phyloP scores from a whole-genome alignment of 1,140 invertebrate genomes.

The Halesus radiatus region DNA sequence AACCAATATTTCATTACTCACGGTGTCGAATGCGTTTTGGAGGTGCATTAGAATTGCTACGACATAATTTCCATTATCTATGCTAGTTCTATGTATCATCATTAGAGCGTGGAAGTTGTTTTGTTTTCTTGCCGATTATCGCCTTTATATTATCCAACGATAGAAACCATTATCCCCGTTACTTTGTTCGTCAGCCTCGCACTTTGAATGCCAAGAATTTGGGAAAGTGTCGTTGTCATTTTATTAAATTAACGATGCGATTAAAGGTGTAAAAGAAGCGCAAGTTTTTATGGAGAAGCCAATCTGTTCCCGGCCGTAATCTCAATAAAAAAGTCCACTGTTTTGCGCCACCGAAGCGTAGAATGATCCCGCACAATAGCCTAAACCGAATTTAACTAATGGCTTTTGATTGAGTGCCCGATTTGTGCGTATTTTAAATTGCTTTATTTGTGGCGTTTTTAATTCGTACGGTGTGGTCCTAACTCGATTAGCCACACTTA shows the following conservation, averaged over 20 bases:
- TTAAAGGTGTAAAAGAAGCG: background rate
- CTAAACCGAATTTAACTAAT: constrained; percentile 39
- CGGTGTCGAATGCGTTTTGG: no score
- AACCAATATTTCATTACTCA: no score
- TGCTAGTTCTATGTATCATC: no score
- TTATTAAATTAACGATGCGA: background rate
- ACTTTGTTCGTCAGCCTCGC: no score
- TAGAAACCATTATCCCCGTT: no score
- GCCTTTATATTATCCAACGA: no score
- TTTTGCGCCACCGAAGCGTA: constrained; percentile 16
- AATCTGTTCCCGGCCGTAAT: background rate
- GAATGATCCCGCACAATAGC: constrained; percentile 19
- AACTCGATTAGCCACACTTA: constrained; percentile 1
- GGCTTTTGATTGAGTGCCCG: background rate
- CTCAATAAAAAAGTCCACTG: background rate
- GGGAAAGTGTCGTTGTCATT: no score
- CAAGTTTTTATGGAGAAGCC: background rate
- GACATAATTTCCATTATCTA: no score
- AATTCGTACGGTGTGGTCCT: background rate
- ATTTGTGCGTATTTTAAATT: constrained; percentile 6
- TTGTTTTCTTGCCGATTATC: no score
- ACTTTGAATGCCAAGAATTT: no score
- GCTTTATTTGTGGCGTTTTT: background rate
- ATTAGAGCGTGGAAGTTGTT: no score
- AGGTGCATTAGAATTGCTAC: no score